Conservation (phyloP, 2,888 invertebrate genomes). For the Parnassius orleans region DNA sequence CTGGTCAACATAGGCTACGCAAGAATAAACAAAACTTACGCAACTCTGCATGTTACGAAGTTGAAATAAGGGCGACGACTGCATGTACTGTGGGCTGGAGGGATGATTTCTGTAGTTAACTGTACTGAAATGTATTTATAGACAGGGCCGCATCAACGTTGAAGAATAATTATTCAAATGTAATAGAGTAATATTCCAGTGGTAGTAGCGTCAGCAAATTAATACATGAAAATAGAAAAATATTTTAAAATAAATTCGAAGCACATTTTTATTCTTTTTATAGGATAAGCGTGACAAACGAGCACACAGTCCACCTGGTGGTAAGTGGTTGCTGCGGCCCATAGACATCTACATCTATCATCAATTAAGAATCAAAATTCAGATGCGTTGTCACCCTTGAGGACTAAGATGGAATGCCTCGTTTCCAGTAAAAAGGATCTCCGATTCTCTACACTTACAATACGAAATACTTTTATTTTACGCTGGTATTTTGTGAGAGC, state of each 20-base stretch:
- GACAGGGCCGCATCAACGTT: conserved; percentile 61
- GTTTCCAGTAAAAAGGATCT: too few species aligned
- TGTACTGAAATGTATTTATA: conserved; percentile 40
- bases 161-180: conserved; percentile 73
- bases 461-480: too few species aligned
- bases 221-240: conserved; percentile 2
- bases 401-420: too few species aligned
- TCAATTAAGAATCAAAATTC: too few species aligned
- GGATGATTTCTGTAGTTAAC: conserved; percentile 20
- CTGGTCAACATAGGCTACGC: not conserved
- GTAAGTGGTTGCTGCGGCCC: too few species aligned
- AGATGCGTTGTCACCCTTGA: too few species aligned
- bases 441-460: too few species aligned
- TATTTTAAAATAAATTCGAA: not conserved
- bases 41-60: conserved; percentile 19
- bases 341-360: too few species aligned
- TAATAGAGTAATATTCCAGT: conserved; percentile 60
- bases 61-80: conserved; percentile 22
- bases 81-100: not conserved
- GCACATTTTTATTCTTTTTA: too few species aligned
- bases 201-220: conserved; percentile 39
- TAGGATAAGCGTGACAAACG: too few species aligned
- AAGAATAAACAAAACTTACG: not conserved
- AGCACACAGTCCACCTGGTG: too few species aligned
- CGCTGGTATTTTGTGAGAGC: too few species aligned